Evolutionary conservation across 2,888 invertebrate genomes (phyloP).

Genomic region (Onchidella celtica): DNA sequence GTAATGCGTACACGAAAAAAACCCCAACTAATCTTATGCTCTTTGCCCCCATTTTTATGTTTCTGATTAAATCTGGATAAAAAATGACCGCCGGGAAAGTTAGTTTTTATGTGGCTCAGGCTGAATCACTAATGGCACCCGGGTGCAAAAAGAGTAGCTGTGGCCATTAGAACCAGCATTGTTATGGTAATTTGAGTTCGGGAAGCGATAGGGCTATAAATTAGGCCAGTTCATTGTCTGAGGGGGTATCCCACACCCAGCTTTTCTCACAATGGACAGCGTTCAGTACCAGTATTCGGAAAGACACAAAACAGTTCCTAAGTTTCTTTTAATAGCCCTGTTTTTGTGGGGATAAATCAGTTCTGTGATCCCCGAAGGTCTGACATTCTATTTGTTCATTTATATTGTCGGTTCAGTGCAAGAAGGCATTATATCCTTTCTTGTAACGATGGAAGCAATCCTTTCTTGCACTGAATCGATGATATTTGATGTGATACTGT

Average conservation of each 20-base stretch:
- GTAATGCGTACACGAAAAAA: too few relatives aligned
- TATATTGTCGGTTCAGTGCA: background rate
- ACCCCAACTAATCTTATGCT: too few relatives aligned
- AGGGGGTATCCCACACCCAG: background rate
- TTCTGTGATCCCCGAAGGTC: too few relatives aligned
- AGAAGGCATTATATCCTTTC: too few relatives aligned
- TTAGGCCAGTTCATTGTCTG: background rate
- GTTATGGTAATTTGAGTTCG: background rate
- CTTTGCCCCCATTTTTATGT: too few relatives aligned
- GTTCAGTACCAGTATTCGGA: background rate
- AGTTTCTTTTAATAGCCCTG: background rate
- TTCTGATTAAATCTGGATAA: too few relatives aligned
- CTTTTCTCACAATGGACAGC: too few relatives aligned
- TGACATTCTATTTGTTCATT: too few relatives aligned
- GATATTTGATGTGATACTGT: too few relatives aligned
- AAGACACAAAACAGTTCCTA: background rate
- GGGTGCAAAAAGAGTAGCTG: background rate
- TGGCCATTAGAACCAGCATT: background rate
- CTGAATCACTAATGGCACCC: background rate
- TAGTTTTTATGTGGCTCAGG: background rate
- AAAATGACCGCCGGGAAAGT: too few relatives aligned
- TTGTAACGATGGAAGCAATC: too few relatives aligned
- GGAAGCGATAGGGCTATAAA: background rate
- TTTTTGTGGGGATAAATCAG: background rate
- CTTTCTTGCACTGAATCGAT: too few relatives aligned